Percentiles rank a stretch among this genome's conserved stretches.
These are phyloP conservation scores for Bombycilla garrulus DNA, from an alignment of 2,113 vertebrate species.

Conservation along the genomic window DNA sequence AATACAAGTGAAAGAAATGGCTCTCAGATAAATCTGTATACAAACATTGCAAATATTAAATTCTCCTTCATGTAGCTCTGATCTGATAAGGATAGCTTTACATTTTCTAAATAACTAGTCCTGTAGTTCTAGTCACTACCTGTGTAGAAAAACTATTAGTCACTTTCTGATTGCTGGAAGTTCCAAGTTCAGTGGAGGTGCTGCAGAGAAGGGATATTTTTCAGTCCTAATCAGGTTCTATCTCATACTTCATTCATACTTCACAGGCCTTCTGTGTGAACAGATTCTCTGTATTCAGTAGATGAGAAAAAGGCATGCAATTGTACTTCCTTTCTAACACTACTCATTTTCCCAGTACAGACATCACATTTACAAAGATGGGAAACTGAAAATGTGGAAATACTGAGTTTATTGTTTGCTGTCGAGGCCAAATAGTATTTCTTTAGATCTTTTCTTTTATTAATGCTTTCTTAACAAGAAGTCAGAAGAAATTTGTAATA, in stretches of 20 bases:
- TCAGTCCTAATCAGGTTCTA: not conserved
- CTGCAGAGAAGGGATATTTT: not conserved
- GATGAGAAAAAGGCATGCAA: not conserved
- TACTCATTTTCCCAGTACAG: not conserved
- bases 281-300: not conserved
- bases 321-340: not conserved
- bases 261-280: not conserved
- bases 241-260: not conserved
- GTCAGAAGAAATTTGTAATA: not conserved
- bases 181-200: not conserved
- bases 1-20: constrained; percentile 69
- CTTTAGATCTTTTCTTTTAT: not conserved
- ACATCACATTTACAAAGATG: not conserved
- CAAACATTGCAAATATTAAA: constrained; percentile 80
- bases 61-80: constrained; percentile 64
- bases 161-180: not conserved
- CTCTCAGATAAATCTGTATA: constrained; percentile 75
- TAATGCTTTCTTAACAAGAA: not conserved
- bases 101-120: constrained; percentile 65
- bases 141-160: not conserved
- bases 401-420: not conserved
- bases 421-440: not conserved
- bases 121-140: constrained; percentile 24
- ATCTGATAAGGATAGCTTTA: constrained; percentile 67
- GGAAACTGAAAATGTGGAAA: not conserved